Percentiles rank a stretch among this genome's conserved stretches.
Evolutionary conservation across 2,888 invertebrate species (phyloP).

Genomic region (Strigamia crassipes): DNA sequence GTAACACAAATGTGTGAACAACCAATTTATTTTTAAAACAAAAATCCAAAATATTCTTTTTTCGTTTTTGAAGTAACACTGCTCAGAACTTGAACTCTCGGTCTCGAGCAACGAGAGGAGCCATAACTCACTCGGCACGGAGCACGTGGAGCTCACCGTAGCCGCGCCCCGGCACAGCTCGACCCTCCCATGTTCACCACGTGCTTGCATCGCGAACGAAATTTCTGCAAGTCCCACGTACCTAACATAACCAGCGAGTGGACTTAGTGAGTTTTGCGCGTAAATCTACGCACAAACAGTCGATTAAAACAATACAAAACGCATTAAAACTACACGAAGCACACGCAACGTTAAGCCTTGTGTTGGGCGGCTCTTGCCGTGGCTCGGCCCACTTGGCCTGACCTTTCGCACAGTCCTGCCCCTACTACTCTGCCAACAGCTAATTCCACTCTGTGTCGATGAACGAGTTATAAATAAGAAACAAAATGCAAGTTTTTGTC

Average conservation of each 20-base stretch:
- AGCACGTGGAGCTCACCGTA: slow-evolving; percentile 39
- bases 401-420: slow-evolving; percentile 33
- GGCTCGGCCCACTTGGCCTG: slow-evolving; percentile 32
- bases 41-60: not conserved
- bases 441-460: slow-evolving; percentile 8
- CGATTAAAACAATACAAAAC: not conserved
- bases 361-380: slow-evolving; percentile 36
- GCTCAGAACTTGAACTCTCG: slow-evolving; percentile 8
- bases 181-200: slow-evolving; percentile 34
- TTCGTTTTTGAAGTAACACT: not conserved
- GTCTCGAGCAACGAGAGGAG: slow-evolving; percentile 3
- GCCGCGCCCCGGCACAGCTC: slow-evolving; percentile 34
- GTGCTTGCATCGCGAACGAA: slow-evolving; percentile 2
- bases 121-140: slow-evolving; percentile 32
- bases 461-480: slow-evolving; percentile 7
- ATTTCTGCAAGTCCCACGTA: not conserved
- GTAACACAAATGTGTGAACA: no score
- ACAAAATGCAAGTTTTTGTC: slow-evolving; percentile 11
- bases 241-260: not conserved
- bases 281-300: not conserved
- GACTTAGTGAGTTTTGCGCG: not conserved
- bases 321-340: not conserved
- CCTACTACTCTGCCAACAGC: not conserved
- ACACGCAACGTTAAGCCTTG: slow-evolving; percentile 29
- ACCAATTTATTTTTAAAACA: no score